Evolutionary conservation across 2,113 vertebrate genomes (phyloP).

Genomic region (Morone saxatilis): DNA sequence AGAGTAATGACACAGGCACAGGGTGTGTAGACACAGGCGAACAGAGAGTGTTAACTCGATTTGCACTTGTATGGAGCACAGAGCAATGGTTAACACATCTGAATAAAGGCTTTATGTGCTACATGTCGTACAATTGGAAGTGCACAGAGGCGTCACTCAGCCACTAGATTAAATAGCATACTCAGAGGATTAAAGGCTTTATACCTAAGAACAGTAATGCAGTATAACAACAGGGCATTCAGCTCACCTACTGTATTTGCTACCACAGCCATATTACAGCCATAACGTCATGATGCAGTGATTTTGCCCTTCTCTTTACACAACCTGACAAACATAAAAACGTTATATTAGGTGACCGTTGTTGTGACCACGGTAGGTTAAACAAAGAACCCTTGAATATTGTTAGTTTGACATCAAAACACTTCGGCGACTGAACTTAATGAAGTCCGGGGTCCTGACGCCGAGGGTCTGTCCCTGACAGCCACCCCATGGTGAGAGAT

Average conservation of each 20-base stretch:
- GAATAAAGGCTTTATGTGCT: slow-evolving; percentile 78
- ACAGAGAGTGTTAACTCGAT: slow-evolving; percentile 82
- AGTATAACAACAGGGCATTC: slow-evolving; percentile 52
- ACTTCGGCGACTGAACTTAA: slow-evolving; percentile 59
- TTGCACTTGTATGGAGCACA: slow-evolving; percentile 84
- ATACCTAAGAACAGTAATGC: slow-evolving; percentile 59
- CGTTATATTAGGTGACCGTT: slow-evolving; percentile 3
- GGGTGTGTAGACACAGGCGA: slow-evolving; percentile 75
- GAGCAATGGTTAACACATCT: slow-evolving; percentile 80
- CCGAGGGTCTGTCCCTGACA: slow-evolving; percentile 61
- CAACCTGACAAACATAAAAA: slow-evolving; percentile 5
- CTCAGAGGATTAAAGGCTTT: slow-evolving; percentile 76
- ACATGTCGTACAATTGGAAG: slow-evolving; percentile 72
- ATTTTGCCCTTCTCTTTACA: slow-evolving; percentile 8
- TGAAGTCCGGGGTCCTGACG: slow-evolving; percentile 68
- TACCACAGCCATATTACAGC: slow-evolving; percentile 5
- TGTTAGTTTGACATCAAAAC: slow-evolving; percentile 71
- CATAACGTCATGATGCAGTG: background rate
- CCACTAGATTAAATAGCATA: slow-evolving; percentile 76
- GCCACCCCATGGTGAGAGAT: slow-evolving; percentile 73
- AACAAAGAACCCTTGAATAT: slow-evolving; percentile 66
- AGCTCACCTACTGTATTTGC: slow-evolving; percentile 64
- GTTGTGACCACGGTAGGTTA: slow-evolving; percentile 27
- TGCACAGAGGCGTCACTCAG: slow-evolving; percentile 72
- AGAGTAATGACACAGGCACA: slow-evolving; percentile 72